A percentile compares a stretch with the other conserved stretches of the same genome.
Conservation (phyloP, 1,140 invertebrate genomes). For the Drosophila tristis region DNA sequence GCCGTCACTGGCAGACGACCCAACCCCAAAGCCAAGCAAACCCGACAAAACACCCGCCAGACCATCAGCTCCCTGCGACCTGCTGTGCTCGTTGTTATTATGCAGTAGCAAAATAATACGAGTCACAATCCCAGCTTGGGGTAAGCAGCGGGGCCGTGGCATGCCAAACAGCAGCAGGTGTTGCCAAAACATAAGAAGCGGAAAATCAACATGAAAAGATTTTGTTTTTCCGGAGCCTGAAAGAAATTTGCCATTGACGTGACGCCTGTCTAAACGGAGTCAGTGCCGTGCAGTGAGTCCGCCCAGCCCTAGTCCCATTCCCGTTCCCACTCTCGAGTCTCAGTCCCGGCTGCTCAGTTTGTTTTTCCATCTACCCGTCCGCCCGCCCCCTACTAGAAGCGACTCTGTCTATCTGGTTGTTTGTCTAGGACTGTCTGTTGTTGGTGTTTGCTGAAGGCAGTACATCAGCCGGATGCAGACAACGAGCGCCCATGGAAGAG, state of each 20-base stretch:
- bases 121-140: constrained; percentile 9
- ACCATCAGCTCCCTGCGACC: constrained; percentile 50
- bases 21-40: constrained; percentile 3
- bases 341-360: too few species aligned
- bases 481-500: constrained; percentile 26
- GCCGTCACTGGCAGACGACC: constrained; percentile 26
- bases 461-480: constrained; percentile 62
- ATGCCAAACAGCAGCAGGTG: constrained; percentile 55
- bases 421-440: constrained; percentile 20
- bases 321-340: too few species aligned
- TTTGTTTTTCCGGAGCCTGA: constrained; percentile 12
- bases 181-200: constrained; percentile 42
- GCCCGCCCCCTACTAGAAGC: not conserved
- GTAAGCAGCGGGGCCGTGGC: not conserved
- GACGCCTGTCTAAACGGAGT: constrained; percentile 46
- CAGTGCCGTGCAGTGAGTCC: constrained; percentile 28
- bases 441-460: constrained; percentile 42
- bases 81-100: constrained; percentile 57
- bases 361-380: too few species aligned
- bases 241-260: constrained; percentile 25
- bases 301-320: not conserved
- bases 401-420: constrained; percentile 24
- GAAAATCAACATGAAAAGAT: constrained; percentile 55
- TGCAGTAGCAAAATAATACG: constrained; percentile 60
- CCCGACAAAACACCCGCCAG: too few species aligned